These are phyloP conservation scores for Bubalus kerabau DNA, from an alignment of 2,113 vertebrate species.

Conservation along the genomic window DNA sequence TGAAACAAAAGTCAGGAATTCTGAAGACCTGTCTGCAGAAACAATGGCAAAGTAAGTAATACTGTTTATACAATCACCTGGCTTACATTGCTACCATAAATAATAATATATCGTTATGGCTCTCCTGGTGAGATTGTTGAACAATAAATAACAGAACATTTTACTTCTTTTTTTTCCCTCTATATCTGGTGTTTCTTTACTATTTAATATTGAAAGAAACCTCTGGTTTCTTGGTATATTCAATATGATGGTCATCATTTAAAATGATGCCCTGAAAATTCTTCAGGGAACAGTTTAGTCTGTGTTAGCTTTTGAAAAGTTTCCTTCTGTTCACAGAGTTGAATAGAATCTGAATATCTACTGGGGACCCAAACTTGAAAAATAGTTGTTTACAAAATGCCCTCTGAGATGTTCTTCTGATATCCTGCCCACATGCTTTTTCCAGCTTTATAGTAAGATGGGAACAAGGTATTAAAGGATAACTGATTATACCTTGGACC, in stretches of 20 bases:
- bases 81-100: background rate
- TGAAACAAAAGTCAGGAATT: slow-evolving; percentile 94
- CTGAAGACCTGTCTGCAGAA: slow-evolving; percentile 96
- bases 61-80: background rate
- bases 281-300: slow-evolving; percentile 10
- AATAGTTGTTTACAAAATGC: background rate
- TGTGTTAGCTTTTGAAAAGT: slow-evolving; percentile 26
- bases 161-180: background rate
- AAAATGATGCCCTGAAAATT: slow-evolving; percentile 34
- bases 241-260: background rate
- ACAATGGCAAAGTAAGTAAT: slow-evolving; percentile 95
- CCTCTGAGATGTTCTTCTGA: background rate
- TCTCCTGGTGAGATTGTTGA: background rate
- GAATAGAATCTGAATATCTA: background rate
- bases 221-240: background rate
- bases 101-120: background rate
- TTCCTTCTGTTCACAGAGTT: slow-evolving; percentile 22
- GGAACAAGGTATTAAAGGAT: background rate
- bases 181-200: background rate
- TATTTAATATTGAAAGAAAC: slow-evolving; percentile 24
- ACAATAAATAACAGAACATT: background rate
- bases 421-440: background rate
- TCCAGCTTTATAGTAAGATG: background rate
- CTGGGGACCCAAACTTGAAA: background rate
- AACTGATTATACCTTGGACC: background rate